These are phyloP conservation scores for Ectemnius continuus DNA, from an alignment of 2,888 invertebrate genomes.

Conservation along the genomic window DNA sequence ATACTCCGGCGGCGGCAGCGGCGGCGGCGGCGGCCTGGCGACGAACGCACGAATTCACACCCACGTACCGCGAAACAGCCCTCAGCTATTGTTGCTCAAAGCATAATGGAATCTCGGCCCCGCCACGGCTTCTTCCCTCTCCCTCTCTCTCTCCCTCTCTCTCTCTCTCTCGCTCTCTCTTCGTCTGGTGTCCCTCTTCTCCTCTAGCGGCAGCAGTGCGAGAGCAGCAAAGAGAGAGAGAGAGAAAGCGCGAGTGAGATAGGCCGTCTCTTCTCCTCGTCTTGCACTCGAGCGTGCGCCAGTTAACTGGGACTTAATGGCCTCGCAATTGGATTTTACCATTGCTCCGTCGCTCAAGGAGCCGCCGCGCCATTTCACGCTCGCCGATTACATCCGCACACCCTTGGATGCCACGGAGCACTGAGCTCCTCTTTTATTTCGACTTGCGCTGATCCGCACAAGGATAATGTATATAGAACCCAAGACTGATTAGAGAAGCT, in stretches of 20 bases:
- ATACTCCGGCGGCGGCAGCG: constrained; percentile 35
- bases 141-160: no score
- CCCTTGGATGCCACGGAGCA: constrained; percentile 46
- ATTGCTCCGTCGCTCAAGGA: constrained; percentile 75
- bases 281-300: constrained; percentile 48
- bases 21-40: constrained; percentile 42
- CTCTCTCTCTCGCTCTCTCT: no score
- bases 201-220: constrained; percentile 49
- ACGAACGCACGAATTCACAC: constrained; percentile 76
- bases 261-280: not conserved
- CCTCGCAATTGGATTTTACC: constrained; percentile 78
- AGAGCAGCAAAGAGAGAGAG: constrained; percentile 24
- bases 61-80: constrained; percentile 75
- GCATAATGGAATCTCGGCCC: constrained; percentile 77
- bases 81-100: constrained; percentile 78
- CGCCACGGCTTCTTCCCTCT: constrained; percentile 23
- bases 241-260: no score
- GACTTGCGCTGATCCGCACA: no score
- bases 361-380: constrained; percentile 70
- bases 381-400: constrained; percentile 67
- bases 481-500: not conserved
- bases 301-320: constrained; percentile 77
- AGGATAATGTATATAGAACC: not conserved
- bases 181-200: constrained; percentile 33
- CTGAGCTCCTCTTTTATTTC: constrained; percentile 30